Percentiles rank a stretch among this genome's conserved stretches.
These are phyloP conservation scores for Oxyruncus cristatus DNA, from an alignment of 2,113 vertebrate species.

Conservation along the genomic window DNA sequence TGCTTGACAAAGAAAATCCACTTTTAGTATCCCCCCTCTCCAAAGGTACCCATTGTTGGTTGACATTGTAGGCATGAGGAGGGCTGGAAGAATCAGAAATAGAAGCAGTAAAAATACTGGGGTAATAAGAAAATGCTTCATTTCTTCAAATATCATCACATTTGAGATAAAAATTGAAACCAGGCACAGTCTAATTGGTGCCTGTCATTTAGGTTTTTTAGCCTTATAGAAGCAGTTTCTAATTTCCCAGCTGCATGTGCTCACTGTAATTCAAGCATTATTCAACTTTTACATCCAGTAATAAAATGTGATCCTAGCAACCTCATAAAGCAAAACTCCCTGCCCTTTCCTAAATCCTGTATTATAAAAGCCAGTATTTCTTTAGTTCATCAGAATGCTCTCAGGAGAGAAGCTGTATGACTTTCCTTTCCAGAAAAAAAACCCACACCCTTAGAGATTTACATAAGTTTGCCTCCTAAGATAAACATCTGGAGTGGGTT, in stretches of 20 bases:
- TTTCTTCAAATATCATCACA: not conserved
- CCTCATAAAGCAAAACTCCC: not conserved
- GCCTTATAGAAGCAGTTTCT: not conserved
- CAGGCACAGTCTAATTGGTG: not conserved
- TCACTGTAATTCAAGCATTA: not conserved
- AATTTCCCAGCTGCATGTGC: not conserved
- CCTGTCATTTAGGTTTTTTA: not conserved
- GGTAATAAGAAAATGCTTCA: not conserved
- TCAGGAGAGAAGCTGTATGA: not conserved
- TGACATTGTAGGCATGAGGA: not conserved
- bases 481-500: not conserved
- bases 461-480: not conserved
- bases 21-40: fast-evolving
- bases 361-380: not conserved
- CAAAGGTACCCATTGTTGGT: not conserved
- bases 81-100: not conserved
- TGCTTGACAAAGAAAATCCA: not conserved
- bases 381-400: not conserved
- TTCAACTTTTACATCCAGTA: not conserved
- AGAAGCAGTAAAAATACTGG: not conserved
- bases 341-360: not conserved
- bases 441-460: not conserved
- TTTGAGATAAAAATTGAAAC: not conserved
- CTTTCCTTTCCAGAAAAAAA: not conserved
- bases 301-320: not conserved